Conservation (phyloP, 2,797 vertebrate genomes). For the Chromis chromis region DNA sequence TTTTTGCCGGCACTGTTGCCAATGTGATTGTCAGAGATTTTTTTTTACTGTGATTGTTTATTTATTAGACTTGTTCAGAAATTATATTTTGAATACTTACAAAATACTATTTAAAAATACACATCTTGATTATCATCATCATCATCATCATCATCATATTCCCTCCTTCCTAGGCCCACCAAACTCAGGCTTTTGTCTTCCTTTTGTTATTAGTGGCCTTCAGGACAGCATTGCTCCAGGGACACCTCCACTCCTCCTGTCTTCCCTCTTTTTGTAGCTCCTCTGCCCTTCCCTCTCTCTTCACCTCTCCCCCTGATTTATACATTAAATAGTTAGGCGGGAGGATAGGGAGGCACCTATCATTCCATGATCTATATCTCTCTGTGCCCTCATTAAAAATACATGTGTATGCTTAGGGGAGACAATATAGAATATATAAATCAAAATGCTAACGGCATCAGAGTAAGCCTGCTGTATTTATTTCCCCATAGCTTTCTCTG, state of each 20-base stretch:
- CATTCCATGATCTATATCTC: slow-evolving; percentile 86
- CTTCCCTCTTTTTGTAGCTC: slow-evolving; percentile 53
- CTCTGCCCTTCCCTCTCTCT: slow-evolving; percentile 41
- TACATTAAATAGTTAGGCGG: slow-evolving; percentile 86
- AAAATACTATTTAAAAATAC: slow-evolving; percentile 15
- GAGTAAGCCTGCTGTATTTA: slow-evolving; percentile 80
- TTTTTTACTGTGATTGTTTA: slow-evolving; percentile 10
- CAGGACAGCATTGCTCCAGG: slow-evolving; percentile 59
- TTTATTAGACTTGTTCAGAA: slow-evolving; percentile 7
- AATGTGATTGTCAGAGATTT: slow-evolving; percentile 9
- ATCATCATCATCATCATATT: slow-evolving; percentile 20
- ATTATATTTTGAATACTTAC: slow-evolving; percentile 23
- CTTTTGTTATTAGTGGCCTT: slow-evolving; percentile 61
- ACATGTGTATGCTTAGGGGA: slow-evolving; percentile 86
- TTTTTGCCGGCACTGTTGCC: not conserved
- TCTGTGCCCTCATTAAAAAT: slow-evolving; percentile 87
- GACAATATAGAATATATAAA: slow-evolving; percentile 89
- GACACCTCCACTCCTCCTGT: slow-evolving; percentile 40
- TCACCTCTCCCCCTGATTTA: slow-evolving; percentile 80
- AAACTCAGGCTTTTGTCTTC: slow-evolving; percentile 24
- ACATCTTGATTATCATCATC: slow-evolving; percentile 11
- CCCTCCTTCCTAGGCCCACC: slow-evolving; percentile 24
- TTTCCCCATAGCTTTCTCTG: slow-evolving; percentile 79
- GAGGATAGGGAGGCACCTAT: slow-evolving; percentile 84
- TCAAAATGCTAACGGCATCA: slow-evolving; percentile 86